Conservation (phyloP, 2,797 vertebrate genomes). For the Phrynocephalus vlangalii region DNA sequence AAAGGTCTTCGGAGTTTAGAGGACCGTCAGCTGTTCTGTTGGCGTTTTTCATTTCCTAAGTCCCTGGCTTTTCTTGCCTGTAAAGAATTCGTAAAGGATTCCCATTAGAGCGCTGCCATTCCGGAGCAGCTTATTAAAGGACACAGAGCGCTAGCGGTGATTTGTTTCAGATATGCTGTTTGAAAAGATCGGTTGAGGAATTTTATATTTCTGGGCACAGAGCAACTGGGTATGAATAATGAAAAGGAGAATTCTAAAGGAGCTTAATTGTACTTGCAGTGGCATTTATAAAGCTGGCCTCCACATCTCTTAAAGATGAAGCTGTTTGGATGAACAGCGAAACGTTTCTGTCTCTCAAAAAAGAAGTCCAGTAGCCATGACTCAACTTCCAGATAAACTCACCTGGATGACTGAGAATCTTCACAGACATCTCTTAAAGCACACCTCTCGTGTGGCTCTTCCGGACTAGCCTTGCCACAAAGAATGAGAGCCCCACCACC, state of each 20-base stretch:
- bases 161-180: background rate
- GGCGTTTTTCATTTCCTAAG: constrained; percentile 29
- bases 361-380: too few species aligned
- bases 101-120: background rate
- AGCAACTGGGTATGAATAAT: background rate
- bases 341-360: too few species aligned
- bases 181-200: background rate
- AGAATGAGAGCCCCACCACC: background rate
- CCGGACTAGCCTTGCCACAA: too few species aligned
- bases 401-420: too few species aligned
- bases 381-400: too few species aligned
- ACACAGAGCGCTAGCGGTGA: background rate
- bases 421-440: too few species aligned
- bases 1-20: constrained; percentile 32
- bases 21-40: constrained; percentile 38
- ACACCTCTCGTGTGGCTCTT: too few species aligned
- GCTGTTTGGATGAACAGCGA: too few species aligned
- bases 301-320: too few species aligned
- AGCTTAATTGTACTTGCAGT: background rate
- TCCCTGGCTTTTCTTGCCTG: background rate
- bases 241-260: background rate
- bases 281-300: background rate
- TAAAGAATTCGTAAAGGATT: background rate
- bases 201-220: background rate
- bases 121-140: background rate